A percentile compares a stretch with the other conserved stretches of the same genome.
phyloP scores from a whole-genome alignment of 2,797 vertebrate genomes.

The Naso thynnoides region DNA sequence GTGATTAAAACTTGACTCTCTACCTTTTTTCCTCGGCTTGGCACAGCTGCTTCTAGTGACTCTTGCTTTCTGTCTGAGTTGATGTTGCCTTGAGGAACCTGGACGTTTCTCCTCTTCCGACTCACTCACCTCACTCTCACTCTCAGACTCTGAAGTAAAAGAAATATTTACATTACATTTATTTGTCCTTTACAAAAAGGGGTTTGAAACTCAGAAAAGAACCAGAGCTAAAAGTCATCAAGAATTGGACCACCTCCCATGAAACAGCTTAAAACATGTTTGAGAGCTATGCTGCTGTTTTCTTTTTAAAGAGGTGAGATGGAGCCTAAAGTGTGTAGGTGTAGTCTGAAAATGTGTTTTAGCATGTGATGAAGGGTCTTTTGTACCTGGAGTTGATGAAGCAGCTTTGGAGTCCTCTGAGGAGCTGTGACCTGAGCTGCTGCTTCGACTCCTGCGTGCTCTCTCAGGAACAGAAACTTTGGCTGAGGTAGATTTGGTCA shows the following conservation, averaged over 20 bases:
- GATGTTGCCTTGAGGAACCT: slow-evolving; percentile 60
- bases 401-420: slow-evolving; percentile 85
- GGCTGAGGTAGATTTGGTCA: slow-evolving; percentile 91
- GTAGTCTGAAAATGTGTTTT: background rate
- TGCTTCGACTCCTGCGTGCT: slow-evolving; percentile 76
- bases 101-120: slow-evolving; percentile 73
- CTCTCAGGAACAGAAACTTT: slow-evolving; percentile 84
- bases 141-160: slow-evolving; percentile 78
- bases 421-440: slow-evolving; percentile 84
- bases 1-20: background rate
- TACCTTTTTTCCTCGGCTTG: slow-evolving; percentile 78
- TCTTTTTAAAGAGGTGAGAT: background rate
- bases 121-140: slow-evolving; percentile 79
- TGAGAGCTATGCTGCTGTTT: background rate
- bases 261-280: background rate
- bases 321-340: background rate
- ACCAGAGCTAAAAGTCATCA: background rate
- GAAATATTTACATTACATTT: background rate
- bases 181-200: background rate
- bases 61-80: slow-evolving; percentile 79
- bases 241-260: background rate
- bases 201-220: background rate
- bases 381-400: slow-evolving; percentile 87
- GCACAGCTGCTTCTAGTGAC: slow-evolving; percentile 84
- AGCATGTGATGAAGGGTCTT: background rate